Evolutionary conservation across 2,888 invertebrate species (phyloP).

Genomic region (Eurytoma adleriae): DNA sequence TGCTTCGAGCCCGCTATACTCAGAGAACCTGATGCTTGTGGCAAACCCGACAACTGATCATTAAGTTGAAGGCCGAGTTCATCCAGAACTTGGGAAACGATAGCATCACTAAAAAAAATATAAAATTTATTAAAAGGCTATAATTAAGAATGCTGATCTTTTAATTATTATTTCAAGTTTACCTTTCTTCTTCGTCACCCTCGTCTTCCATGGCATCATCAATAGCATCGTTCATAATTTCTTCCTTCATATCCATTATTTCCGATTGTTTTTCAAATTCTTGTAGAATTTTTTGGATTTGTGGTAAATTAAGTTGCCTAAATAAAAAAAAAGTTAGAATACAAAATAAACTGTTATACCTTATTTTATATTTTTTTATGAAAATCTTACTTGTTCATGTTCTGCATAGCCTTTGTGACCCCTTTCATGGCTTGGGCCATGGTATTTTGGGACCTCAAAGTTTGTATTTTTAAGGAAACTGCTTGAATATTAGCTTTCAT

Average conservation of each 20-base stretch:
- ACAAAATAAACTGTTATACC: neutral
- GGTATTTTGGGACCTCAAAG: constrained; percentile 97
- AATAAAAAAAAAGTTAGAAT: constrained; percentile 34
- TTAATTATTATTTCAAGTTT: neutral
- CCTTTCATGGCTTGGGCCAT: constrained; percentile 99
- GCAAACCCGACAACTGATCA: constrained; percentile 94
- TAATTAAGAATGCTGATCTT: constrained; percentile 1
- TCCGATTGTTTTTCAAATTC: constrained; percentile 99
- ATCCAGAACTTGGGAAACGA: constrained; percentile 97
- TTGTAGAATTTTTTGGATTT: constrained; percentile 97
- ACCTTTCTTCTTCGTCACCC: constrained; percentile 98
- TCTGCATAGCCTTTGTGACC: constrained; percentile 98
- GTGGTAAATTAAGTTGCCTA: constrained; percentile 95
- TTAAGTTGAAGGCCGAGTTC: constrained; percentile 97
- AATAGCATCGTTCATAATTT: constrained; percentile 99
- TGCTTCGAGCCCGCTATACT: constrained; percentile 80
- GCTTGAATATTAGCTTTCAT: constrained; percentile 99
- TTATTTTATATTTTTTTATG: constrained; percentile 1
- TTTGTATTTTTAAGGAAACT: constrained; percentile 97
- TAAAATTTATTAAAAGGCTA: neutral
- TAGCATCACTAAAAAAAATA: constrained; percentile 85
- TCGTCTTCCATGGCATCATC: constrained; percentile 99
- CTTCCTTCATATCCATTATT: constrained; percentile 99
- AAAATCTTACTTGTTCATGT: constrained; percentile 89
- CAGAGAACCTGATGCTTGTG: constrained; percentile 81